Evolutionary conservation across 2,797 vertebrate genomes (phyloP).

Genomic region (Pagetopsis macropterus): DNA sequence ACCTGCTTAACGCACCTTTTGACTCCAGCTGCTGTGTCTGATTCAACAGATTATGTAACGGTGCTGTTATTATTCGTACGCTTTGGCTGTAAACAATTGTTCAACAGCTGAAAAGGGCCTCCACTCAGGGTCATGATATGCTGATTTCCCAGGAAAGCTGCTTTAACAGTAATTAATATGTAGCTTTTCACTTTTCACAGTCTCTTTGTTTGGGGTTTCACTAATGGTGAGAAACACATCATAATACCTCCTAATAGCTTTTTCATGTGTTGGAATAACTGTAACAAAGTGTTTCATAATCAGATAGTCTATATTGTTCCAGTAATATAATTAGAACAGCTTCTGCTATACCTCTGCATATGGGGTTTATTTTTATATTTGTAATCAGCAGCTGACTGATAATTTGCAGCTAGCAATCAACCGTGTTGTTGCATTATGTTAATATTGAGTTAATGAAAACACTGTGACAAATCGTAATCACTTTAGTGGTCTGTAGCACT

Average conservation of each 20-base stretch:
- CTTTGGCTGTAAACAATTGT: neutral
- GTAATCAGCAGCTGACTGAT: conserved; percentile 17
- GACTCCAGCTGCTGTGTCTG: neutral
- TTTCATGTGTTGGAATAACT: neutral
- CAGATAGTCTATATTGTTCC: neutral
- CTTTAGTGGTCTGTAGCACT: neutral
- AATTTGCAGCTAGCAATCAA: conserved; percentile 7
- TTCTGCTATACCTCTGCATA: neutral
- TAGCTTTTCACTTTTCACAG: neutral
- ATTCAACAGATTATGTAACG: neutral
- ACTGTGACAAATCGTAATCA: conserved; percentile 29
- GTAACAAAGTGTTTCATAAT: conserved; percentile 5
- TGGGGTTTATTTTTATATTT: conserved; percentile 10
- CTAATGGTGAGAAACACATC: conserved; percentile 3
- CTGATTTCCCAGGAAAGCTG: conserved; percentile 7
- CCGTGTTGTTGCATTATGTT: conserved; percentile 2
- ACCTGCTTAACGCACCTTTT: neutral
- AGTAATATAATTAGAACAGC: too few relatives aligned
- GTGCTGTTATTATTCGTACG: neutral
- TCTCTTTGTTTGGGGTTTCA: neutral
- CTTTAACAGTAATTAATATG: conserved; percentile 1
- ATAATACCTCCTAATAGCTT: conserved; percentile 12
- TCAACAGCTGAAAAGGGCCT: neutral
- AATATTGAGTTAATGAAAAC: conserved; percentile 16
- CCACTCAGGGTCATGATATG: neutral